These are phyloP conservation scores for Siniperca undulata DNA, from an alignment of 2,797 vertebrate species.

Conservation along the genomic window DNA sequence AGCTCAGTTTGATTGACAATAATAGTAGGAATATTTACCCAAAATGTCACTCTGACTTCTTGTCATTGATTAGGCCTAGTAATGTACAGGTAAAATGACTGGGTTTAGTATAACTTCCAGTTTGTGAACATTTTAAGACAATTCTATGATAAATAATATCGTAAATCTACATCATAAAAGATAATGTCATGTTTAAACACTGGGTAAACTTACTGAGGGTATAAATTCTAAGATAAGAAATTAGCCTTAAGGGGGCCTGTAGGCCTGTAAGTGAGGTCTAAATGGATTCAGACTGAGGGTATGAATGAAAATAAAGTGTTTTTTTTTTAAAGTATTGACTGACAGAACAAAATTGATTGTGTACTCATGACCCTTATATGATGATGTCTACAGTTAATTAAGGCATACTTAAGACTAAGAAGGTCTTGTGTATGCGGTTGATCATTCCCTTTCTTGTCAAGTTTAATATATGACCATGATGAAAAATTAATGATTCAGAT, in stretches of 20 bases:
- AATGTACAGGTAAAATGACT: neutral
- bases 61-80: neutral
- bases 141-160: neutral
- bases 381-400: neutral
- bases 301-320: no score
- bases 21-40: neutral
- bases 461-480: conserved; percentile 45
- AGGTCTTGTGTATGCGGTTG: conserved; percentile 1
- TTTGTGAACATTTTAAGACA: neutral
- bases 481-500: conserved; percentile 59
- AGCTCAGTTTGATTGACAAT: neutral
- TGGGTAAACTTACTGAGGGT: neutral
- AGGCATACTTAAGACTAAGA: neutral
- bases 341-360: neutral
- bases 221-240: neutral
- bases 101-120: neutral
- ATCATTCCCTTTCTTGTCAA: conserved; percentile 35
- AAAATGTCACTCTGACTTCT: neutral
- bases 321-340: neutral
- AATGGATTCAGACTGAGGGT: neutral
- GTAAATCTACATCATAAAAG: neutral
- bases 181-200: neutral
- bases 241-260: neutral
- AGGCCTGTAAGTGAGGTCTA: neutral
- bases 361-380: neutral